phyloP scores from a whole-genome alignment of 2,113 vertebrate genomes.

The Ctenomys sociabilis region DNA sequence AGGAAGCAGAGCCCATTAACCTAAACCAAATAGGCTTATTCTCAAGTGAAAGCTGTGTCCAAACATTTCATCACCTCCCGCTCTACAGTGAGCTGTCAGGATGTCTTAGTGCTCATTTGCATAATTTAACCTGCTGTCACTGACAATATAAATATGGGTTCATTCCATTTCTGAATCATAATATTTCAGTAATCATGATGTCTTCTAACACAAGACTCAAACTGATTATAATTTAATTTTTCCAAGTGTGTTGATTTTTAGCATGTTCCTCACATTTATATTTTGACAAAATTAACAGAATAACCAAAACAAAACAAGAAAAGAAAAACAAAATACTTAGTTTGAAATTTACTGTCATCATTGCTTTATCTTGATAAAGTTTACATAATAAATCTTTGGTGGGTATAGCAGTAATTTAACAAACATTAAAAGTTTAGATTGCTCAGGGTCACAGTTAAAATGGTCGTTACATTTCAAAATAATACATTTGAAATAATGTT shows the following conservation, averaged over 20 bases:
- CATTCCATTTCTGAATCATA: background rate
- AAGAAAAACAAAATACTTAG: background rate
- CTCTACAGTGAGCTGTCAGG: background rate
- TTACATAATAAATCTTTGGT: background rate
- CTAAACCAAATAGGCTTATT: background rate
- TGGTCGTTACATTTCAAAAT: background rate
- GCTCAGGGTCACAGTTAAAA: background rate
- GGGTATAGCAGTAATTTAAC: background rate
- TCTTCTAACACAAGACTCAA: background rate
- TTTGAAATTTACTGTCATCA: background rate
- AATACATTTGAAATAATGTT: slow-evolving; percentile 10
- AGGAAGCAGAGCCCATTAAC: background rate
- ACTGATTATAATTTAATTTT: background rate
- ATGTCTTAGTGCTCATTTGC: background rate
- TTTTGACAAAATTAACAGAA: slow-evolving; percentile 16
- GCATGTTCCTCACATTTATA: background rate
- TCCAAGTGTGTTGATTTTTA: background rate
- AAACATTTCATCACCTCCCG: slow-evolving; percentile 34
- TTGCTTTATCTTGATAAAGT: background rate
- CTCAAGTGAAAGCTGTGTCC: background rate
- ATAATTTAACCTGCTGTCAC: slow-evolving; percentile 41
- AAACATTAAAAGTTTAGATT: background rate
- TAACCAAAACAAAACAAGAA: background rate
- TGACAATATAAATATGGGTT: background rate
- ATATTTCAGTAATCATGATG: background rate